phyloP scores from a whole-genome alignment of 2,113 vertebrate genomes.

The Carassius auratus region DNA sequence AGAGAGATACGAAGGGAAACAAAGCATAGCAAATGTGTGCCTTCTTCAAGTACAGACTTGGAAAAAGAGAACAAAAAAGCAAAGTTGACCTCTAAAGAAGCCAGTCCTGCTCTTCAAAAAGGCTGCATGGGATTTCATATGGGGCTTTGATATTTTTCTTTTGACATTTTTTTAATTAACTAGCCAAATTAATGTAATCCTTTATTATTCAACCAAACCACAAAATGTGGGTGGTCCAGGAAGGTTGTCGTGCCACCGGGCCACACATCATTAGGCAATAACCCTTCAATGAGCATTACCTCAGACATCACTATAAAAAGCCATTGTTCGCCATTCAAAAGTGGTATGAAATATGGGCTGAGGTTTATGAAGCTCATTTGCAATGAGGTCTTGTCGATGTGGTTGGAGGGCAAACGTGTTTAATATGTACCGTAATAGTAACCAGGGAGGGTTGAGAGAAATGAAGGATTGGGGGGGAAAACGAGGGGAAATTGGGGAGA shows the following conservation, averaged over 20 bases:
- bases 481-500: background rate
- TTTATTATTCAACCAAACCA: conserved; percentile 58
- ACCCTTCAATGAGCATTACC: conserved; percentile 48
- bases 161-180: conserved; percentile 58
- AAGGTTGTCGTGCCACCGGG: conserved; percentile 33
- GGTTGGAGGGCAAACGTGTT: conserved; percentile 44
- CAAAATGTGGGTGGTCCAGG: conserved; percentile 58
- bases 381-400: conserved; percentile 48
- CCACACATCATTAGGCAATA: conserved; percentile 44
- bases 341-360: conserved; percentile 40
- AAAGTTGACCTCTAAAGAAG: conserved; percentile 47
- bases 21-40: conserved; percentile 44
- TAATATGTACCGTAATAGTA: conserved; percentile 40
- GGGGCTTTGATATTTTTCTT: conserved; percentile 42
- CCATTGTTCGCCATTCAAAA: conserved; percentile 36
- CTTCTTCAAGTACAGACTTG: background rate
- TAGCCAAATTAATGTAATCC: conserved; percentile 56
- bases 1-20: conserved; percentile 43
- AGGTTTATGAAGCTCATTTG: conserved; percentile 47
- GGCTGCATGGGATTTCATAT: conserved; percentile 19
- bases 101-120: conserved; percentile 39
- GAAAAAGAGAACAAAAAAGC: background rate
- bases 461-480: background rate
- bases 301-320: conserved; percentile 52
- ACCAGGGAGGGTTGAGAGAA: background rate